These are phyloP conservation scores for Brachionus koreanus DNA, from an alignment of 1,140 invertebrate species.

Conservation along the genomic window DNA sequence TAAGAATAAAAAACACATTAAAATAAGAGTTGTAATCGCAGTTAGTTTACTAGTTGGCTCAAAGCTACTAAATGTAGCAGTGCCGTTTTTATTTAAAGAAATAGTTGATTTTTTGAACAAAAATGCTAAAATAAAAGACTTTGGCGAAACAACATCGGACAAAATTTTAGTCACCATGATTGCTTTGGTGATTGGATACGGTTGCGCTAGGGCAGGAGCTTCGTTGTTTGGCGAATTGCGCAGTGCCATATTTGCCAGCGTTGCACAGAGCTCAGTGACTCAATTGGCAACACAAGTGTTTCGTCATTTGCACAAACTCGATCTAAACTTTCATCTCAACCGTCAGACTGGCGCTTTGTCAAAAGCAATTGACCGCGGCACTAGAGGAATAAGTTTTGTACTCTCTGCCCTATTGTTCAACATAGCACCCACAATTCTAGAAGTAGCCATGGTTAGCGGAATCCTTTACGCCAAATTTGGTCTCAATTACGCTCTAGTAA, in stretches of 20 bases:
- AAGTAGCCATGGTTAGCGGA: conserved; percentile 79
- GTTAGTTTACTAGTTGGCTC: conserved; percentile 62
- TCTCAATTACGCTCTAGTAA: conserved; percentile 68
- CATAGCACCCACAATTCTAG: conserved; percentile 89
- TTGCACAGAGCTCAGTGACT: conserved; percentile 94
- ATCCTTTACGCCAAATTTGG: conserved; percentile 75
- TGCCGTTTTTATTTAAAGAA: conserved; percentile 96
- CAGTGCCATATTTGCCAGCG: conserved; percentile 95
- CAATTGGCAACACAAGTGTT: conserved; percentile 92
- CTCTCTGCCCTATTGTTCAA: conserved; percentile 95
- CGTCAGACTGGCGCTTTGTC: conserved; percentile 85
- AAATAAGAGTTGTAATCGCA: conserved; percentile 77
- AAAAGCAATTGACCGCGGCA: conserved; percentile 67
- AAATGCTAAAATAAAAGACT: conserved; percentile 55
- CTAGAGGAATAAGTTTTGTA: conserved; percentile 93
- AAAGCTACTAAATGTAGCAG: conserved; percentile 75
- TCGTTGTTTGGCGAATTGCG: conserved; percentile 89
- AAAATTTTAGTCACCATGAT: conserved; percentile 64
- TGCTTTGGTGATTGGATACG: conserved; percentile 84
- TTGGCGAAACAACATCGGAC: conserved; percentile 52
- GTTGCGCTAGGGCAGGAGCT: conserved; percentile 79
- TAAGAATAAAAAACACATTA: conserved; percentile 75
- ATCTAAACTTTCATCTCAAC: conserved; percentile 86
- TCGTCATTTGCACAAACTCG: conserved; percentile 89
- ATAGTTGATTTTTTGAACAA: conserved; percentile 81